Evolutionary conservation across 2,888 invertebrate species (phyloP), one percentile per base, ranked within the genome.

Genomic region (Sphaerophoria rueppellii): DNA sequence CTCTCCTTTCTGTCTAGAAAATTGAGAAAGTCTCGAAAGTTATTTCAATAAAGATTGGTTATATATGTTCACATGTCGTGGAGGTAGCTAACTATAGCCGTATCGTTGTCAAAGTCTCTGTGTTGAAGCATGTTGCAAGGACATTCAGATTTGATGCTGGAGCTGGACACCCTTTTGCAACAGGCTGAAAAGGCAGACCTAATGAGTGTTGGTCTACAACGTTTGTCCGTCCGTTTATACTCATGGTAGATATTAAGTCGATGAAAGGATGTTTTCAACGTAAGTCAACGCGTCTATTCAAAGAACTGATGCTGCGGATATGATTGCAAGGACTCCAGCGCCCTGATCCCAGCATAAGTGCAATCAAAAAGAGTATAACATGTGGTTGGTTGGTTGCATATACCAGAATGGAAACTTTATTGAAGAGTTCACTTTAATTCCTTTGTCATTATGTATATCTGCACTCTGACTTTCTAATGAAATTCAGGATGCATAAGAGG

Each of bases 1-100:
- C 35, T 40, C 35, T 63, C 48, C 50, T 1, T 24, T 24, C 24
- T 24, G 40, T 24, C 58, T 24, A 24, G 55, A 61, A 72, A 78
- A 82, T 74, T 79, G 60, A 76, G 83, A 81, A 85, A 80, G 70
- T 80, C 80, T 72, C 75, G 67, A 85, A 85, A 85, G 83, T 76
- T 80, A 85, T 80, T 83, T 85, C 72, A 80, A 72, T 71, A 69
- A 52, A 54, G 80, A 61, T 71, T 65, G 78, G 82, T 63, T 70
- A 16, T 48, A 48, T 16, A 24, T 24, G 24, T 72, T 35, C 72
- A 76, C 63, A 65, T 75, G 32, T 63, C 9, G 60, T 54, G 81
- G 48, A 55, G 57, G 55, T 32, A 14, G 9, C 34, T 24, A 24
- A 24, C 24, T 24, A 24, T 2, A 24, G 24, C 24, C 24, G 24